A percentile compares a stretch with the other conserved stretches of the same genome.
Evolutionary conservation across 1,140 invertebrate species (phyloP).

Genomic region (Phortica variegata): DNA sequence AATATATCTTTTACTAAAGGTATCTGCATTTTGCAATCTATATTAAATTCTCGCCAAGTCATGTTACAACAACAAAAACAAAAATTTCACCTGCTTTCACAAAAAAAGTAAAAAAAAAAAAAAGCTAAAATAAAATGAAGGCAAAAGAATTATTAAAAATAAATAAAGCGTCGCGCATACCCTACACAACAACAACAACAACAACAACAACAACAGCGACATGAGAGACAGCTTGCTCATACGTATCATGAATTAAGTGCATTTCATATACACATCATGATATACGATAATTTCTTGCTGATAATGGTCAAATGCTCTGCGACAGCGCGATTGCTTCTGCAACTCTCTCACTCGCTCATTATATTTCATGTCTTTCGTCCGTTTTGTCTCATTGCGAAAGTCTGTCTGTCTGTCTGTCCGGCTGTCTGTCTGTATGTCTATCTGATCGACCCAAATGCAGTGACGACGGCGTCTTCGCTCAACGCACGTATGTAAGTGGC

Average conservation of each 20-base stretch:
- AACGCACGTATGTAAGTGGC: too few relatives aligned
- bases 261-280: constrained; percentile 21
- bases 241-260: constrained; percentile 8
- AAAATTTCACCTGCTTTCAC: constrained; percentile 56
- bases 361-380: too few relatives aligned
- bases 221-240: neutral
- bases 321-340: constrained; percentile 19
- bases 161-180: constrained; percentile 30
- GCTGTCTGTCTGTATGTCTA: neutral
- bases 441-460: too few relatives aligned
- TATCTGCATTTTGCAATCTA: constrained; percentile 50
- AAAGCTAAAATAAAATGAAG: neutral
- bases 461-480: too few relatives aligned
- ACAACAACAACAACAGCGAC: neutral
- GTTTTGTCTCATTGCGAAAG: constrained; percentile 9
- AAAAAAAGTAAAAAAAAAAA: constrained; percentile 18
- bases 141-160: constrained; percentile 48
- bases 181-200: constrained; percentile 33
- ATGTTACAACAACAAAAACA: constrained; percentile 54
- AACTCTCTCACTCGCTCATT: neutral
- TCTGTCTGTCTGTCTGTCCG: neutral
- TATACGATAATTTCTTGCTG: constrained; percentile 54
- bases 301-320: constrained; percentile 52
- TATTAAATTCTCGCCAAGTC: constrained; percentile 47
- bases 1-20: constrained; percentile 8